Percentiles rank a stretch among this genome's conserved stretches.
Evolutionary conservation across 2,888 invertebrate genomes (phyloP).

Genomic region (Endotricha flammealis): DNA sequence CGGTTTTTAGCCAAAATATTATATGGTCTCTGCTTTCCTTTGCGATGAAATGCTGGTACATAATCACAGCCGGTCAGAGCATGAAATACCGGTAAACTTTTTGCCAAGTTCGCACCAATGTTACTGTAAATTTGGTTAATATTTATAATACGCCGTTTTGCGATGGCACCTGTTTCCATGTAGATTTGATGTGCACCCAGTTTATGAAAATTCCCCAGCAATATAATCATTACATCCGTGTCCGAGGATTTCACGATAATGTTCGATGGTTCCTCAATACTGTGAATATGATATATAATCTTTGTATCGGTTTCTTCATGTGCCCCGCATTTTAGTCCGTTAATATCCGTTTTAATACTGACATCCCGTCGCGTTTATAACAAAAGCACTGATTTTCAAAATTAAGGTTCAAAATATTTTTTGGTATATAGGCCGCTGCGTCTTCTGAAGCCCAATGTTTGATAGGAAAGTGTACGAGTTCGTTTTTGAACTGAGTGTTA

Average conservation of each 20-base stretch:
- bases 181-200: conserved; percentile 15
- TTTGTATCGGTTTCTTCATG: conserved; percentile 14
- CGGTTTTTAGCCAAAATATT: conserved; percentile 9
- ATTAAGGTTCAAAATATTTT: conserved; percentile 5
- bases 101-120: conserved; percentile 12
- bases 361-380: neutral
- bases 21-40: conserved; percentile 18
- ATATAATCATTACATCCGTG: conserved; percentile 26
- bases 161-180: conserved; percentile 17
- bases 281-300: conserved; percentile 8
- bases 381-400: conserved; percentile 6
- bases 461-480: conserved; percentile 6
- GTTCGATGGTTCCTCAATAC: conserved; percentile 11
- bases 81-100: conserved; percentile 21
- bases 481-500: conserved; percentile 13
- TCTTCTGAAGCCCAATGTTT: conserved; percentile 11
- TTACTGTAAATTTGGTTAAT: conserved; percentile 11
- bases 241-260: conserved; percentile 20
- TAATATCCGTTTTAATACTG: neutral
- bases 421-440: conserved; percentile 7
- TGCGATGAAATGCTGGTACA: conserved; percentile 21
- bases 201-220: conserved; percentile 22
- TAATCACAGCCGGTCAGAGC: conserved; percentile 21
- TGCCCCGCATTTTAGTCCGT: conserved; percentile 7
- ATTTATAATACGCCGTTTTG: conserved; percentile 14